phyloP scores from a whole-genome alignment of 2,797 vertebrate species.

The Echiichthys vipera region DNA sequence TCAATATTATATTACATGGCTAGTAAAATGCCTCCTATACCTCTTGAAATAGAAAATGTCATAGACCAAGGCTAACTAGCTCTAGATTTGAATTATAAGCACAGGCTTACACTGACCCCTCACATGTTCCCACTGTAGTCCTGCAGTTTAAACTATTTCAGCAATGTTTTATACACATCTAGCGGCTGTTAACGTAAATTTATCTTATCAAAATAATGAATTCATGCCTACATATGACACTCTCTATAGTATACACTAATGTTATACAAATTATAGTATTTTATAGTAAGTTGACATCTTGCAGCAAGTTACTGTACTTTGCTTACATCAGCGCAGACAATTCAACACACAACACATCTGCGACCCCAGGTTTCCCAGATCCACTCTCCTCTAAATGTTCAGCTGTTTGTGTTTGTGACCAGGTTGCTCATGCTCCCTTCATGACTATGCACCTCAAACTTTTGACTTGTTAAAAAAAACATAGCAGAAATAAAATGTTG shows the following conservation, averaged over 20 bases:
- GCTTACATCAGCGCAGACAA: slow-evolving; percentile 2
- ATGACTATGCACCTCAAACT: slow-evolving; percentile 79
- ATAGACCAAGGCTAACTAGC: slow-evolving; percentile 19
- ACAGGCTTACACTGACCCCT: slow-evolving; percentile 44
- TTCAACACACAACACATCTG: slow-evolving; percentile 23
- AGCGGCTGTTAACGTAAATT: slow-evolving; percentile 5
- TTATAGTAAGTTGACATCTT: slow-evolving; percentile 16
- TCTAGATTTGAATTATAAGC: slow-evolving; percentile 48
- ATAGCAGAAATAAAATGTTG: slow-evolving; percentile 71
- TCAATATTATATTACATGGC: slow-evolving; percentile 11
- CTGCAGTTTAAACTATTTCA: slow-evolving; percentile 33
- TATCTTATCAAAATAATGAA: slow-evolving; percentile 16
- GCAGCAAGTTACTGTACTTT: slow-evolving; percentile 26
- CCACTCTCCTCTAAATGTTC: slow-evolving; percentile 62
- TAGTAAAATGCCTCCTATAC: slow-evolving; percentile 48
- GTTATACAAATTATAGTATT: slow-evolving; percentile 20
- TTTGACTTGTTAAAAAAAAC: slow-evolving; percentile 70
- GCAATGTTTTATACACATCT: slow-evolving; percentile 29
- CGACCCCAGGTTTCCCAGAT: slow-evolving; percentile 40
- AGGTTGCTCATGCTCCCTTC: slow-evolving; percentile 75
- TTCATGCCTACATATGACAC: slow-evolving; percentile 8
- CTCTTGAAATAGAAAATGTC: slow-evolving; percentile 11
- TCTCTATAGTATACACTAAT: slow-evolving; percentile 22
- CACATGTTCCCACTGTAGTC: slow-evolving; percentile 28
- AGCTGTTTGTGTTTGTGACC: slow-evolving; percentile 71